Conservation (phyloP, 2,797 vertebrate genomes). For the Liparis tanakae region DNA sequence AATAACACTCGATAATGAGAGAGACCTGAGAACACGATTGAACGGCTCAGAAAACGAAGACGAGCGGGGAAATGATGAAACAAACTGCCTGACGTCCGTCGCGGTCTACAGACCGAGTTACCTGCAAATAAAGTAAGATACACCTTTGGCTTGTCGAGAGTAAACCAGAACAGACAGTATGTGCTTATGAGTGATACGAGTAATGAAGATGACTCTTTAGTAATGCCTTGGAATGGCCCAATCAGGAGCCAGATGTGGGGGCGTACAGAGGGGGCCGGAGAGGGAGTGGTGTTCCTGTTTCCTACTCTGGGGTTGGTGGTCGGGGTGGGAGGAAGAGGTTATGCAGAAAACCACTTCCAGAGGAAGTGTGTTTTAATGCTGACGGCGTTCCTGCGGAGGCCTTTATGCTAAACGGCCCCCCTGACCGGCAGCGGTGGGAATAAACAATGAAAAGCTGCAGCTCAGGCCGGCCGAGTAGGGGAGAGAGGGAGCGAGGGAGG, state of each 20-base stretch:
- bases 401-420: constrained; percentile 80
- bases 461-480: constrained; percentile 35
- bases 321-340: constrained; percentile 66
- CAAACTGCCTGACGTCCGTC: not conserved
- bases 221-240: not conserved
- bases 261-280: not conserved
- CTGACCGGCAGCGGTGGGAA: constrained; percentile 63
- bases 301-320: not conserved
- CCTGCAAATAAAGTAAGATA: not conserved
- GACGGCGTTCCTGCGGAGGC: constrained; percentile 75
- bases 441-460: constrained; percentile 77
- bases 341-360: constrained; percentile 79
- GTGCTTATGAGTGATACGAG: not conserved
- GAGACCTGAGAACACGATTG: too few relatives aligned
- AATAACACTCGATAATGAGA: too few relatives aligned
- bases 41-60: not conserved
- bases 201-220: not conserved
- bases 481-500: constrained; percentile 10
- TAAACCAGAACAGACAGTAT: not conserved
- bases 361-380: constrained; percentile 77
- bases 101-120: not conserved
- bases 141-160: not conserved
- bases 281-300: constrained; percentile 8
- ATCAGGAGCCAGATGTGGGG: constrained; percentile 7
- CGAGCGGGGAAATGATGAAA: not conserved